These are phyloP conservation scores for Chionodraco myersi DNA, from an alignment of 2,113 vertebrate species.

Conservation along the genomic window DNA sequence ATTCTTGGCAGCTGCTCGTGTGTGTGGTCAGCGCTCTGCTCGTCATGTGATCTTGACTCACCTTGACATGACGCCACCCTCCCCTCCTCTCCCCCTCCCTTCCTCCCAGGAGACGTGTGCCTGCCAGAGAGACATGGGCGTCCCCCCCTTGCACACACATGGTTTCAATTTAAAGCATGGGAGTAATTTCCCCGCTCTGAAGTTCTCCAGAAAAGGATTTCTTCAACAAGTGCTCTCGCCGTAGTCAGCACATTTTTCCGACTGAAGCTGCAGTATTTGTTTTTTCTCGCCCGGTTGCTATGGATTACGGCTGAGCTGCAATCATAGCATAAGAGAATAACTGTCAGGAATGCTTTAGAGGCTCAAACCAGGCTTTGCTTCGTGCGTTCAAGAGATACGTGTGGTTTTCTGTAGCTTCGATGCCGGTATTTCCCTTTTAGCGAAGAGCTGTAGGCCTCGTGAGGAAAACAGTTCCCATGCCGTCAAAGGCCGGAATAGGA, in stretches of 20 bases:
- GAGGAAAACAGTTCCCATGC: not conserved
- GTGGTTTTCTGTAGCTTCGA: not conserved
- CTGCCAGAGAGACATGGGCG: constrained; percentile 47
- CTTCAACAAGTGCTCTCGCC: constrained; percentile 39
- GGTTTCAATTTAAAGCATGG: constrained; percentile 64
- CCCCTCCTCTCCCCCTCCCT: not conserved
- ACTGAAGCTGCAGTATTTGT: constrained; percentile 64
- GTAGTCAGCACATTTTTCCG: constrained; percentile 71
- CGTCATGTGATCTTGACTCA: constrained; percentile 69
- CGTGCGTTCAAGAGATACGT: constrained; percentile 2
- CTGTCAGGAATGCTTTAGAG: constrained; percentile 18
- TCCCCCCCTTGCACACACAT: constrained; percentile 67
- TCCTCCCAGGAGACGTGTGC: constrained; percentile 51
- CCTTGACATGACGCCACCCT: constrained; percentile 61
- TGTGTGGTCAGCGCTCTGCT: constrained; percentile 63
- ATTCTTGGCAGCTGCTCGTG: constrained; percentile 73
- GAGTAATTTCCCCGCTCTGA: constrained; percentile 59
- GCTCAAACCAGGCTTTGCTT: constrained; percentile 20
- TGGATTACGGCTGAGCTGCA: constrained; percentile 47
- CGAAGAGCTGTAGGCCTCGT: not conserved
- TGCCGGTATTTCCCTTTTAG: constrained; percentile 22
- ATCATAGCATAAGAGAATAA: constrained; percentile 35
- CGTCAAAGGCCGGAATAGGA: not conserved
- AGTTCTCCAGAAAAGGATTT: constrained; percentile 32
- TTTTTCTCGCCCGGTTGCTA: constrained; percentile 61